These are phyloP conservation scores for Cynodonichthys magdalenae DNA, from an alignment of 2,797 vertebrate genomes.

Conservation along the genomic window DNA sequence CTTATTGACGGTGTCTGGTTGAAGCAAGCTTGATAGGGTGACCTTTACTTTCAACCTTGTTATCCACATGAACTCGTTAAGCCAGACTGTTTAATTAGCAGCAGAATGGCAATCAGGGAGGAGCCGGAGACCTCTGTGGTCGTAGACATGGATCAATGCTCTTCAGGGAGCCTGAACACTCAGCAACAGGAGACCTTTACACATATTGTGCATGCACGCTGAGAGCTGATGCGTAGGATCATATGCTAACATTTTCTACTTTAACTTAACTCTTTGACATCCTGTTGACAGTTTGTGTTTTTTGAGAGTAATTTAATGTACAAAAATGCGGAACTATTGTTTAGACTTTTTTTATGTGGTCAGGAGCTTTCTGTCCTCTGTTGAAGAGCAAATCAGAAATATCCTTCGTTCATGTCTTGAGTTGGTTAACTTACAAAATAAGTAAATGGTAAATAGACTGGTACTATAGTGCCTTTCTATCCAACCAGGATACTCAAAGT, in stretches of 20 bases:
- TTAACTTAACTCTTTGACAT: background rate
- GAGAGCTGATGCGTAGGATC: constrained; percentile 13
- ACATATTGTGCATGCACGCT: constrained; percentile 1
- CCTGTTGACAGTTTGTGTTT: background rate
- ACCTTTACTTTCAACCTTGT: constrained; percentile 74
- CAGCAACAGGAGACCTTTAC: constrained; percentile 43
- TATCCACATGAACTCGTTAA: constrained; percentile 67
- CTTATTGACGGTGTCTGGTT: constrained; percentile 58
- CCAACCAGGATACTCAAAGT: no score
- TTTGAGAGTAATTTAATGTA: background rate
- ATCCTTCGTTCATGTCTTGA: no score
- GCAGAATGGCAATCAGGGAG: constrained; percentile 61
- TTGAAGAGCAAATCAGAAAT: no score
- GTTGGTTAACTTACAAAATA: no score
- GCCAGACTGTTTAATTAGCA: constrained; percentile 74
- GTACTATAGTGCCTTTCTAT: no score
- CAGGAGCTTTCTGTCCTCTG: no score
- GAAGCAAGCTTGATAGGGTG: constrained; percentile 50
- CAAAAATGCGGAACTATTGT: no score
- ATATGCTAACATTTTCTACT: background rate
- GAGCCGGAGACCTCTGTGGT: constrained; percentile 50
- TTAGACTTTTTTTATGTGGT: no score
- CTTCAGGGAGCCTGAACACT: constrained; percentile 57
- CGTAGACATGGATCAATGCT: constrained; percentile 70
- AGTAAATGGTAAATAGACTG: no score